Conservation (phyloP, 2,113 vertebrate species). For the Protobothrops mucrosquamatus region DNA sequence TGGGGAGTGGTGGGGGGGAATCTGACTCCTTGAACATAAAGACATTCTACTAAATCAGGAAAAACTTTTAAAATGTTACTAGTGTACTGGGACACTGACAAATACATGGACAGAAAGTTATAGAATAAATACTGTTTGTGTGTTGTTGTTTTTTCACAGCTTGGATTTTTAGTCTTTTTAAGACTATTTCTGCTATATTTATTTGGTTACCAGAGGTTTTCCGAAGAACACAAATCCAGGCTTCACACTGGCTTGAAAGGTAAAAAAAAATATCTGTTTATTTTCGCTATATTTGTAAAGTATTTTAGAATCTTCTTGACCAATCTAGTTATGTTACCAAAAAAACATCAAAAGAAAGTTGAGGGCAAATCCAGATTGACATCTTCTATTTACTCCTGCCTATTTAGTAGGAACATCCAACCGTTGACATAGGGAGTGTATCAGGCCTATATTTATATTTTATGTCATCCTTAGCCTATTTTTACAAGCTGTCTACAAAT, state of each 20-base stretch:
- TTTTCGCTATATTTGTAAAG: background rate
- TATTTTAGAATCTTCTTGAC: background rate
- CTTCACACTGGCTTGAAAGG: constrained; percentile 56
- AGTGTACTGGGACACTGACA: background rate
- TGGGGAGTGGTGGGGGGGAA: background rate
- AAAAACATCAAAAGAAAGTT: background rate
- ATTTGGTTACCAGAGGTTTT: constrained; percentile 54
- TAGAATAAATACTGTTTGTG: background rate
- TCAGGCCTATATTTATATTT: background rate
- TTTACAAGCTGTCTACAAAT: background rate
- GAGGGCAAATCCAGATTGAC: background rate
- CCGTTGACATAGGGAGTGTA: background rate
- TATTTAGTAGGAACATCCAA: background rate
- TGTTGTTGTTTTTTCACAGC: constrained; percentile 42
- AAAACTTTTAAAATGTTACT: background rate
- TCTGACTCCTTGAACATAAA: background rate
- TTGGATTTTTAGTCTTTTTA: constrained; percentile 70
- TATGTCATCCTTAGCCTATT: background rate
- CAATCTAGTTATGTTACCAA: background rate
- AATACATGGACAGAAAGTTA: background rate
- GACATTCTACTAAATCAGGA: background rate
- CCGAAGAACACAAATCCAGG: constrained; percentile 56
- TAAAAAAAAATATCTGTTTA: constrained; percentile 18
- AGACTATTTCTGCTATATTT: constrained; percentile 62
- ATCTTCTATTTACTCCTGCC: background rate